Percentiles rank a stretch among this genome's conserved stretches.
Conservation (phyloP, 2,797 vertebrate genomes). For the Buceros bicornis region DNA sequence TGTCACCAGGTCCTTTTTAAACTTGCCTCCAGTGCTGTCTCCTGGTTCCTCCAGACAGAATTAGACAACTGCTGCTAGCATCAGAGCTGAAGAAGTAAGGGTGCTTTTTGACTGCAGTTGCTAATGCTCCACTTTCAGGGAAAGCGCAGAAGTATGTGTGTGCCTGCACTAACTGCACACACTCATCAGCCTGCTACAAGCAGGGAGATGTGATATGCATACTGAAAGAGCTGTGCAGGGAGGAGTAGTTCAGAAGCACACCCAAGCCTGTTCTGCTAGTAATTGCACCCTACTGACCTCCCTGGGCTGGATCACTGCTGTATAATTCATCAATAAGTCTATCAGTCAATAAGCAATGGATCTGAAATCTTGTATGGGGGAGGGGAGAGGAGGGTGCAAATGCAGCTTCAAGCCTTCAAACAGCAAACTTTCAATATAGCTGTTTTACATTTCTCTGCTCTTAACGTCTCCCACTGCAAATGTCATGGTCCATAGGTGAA, state of each 20-base stretch:
- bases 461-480: not conserved
- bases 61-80: slow-evolving; percentile 34
- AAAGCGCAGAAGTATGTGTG: slow-evolving; percentile 66
- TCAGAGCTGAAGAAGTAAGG: slow-evolving; percentile 56
- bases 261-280: slow-evolving; percentile 52
- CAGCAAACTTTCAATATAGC: slow-evolving; percentile 33
- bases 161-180: slow-evolving; percentile 72
- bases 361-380: not conserved
- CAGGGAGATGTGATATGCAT: slow-evolving; percentile 79
- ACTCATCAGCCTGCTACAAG: slow-evolving; percentile 76
- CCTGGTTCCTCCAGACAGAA: slow-evolving; percentile 33
- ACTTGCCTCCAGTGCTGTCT: slow-evolving; percentile 67
- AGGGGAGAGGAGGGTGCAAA: not conserved
- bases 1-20: slow-evolving; percentile 56
- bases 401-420: not conserved
- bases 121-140: slow-evolving; percentile 73
- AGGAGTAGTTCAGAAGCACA: slow-evolving; percentile 62
- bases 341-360: slow-evolving; percentile 55
- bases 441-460: not conserved
- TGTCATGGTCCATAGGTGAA: not conserved
- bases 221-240: slow-evolving; percentile 66
- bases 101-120: slow-evolving; percentile 73
- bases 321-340: slow-evolving; percentile 55
- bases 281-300: slow-evolving; percentile 77
- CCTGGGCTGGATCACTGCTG: slow-evolving; percentile 45